These are phyloP conservation scores for Drosophila tropicalis DNA, from an alignment of 1,140 invertebrate species.

Conservation along the genomic window DNA sequence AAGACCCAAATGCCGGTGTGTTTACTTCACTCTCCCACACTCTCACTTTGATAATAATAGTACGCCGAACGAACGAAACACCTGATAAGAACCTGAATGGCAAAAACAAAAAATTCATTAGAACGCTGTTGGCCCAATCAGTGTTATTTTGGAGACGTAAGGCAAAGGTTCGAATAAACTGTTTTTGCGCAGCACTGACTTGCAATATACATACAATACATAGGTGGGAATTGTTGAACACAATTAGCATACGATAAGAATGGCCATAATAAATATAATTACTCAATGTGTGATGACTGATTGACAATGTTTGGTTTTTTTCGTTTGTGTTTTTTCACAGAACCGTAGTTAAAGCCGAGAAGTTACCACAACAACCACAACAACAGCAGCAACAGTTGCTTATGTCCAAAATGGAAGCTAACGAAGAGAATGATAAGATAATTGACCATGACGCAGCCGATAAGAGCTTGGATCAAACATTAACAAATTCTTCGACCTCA, in stretches of 20 bases:
- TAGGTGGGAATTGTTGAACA: constrained; percentile 30
- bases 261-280: constrained; percentile 59
- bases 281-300: constrained; percentile 32
- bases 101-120: constrained; percentile 28
- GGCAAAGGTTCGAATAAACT: constrained; percentile 49
- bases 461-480: constrained; percentile 22
- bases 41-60: constrained; percentile 44
- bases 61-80: background rate
- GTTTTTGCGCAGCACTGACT: constrained; percentile 31
- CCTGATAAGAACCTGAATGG: constrained; percentile 31
- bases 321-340: constrained; percentile 27
- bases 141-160: constrained; percentile 63
- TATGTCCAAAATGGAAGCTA: constrained; percentile 60
- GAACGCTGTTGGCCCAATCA: constrained; percentile 43
- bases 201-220: background rate
- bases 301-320: constrained; percentile 9
- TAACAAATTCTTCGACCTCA: constrained; percentile 9
- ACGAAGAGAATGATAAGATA: constrained; percentile 63
- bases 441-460: constrained; percentile 47
- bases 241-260: constrained; percentile 72
- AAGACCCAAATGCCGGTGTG: constrained; percentile 68
- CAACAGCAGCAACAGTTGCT: constrained; percentile 31
- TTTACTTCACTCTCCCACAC: constrained; percentile 57
- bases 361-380: constrained; percentile 56
- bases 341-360: constrained; percentile 67